Percentiles rank a stretch among this genome's conserved stretches.
phyloP scores from a whole-genome alignment of 2,113 vertebrate genomes.

The Mionectes macconnelli region DNA sequence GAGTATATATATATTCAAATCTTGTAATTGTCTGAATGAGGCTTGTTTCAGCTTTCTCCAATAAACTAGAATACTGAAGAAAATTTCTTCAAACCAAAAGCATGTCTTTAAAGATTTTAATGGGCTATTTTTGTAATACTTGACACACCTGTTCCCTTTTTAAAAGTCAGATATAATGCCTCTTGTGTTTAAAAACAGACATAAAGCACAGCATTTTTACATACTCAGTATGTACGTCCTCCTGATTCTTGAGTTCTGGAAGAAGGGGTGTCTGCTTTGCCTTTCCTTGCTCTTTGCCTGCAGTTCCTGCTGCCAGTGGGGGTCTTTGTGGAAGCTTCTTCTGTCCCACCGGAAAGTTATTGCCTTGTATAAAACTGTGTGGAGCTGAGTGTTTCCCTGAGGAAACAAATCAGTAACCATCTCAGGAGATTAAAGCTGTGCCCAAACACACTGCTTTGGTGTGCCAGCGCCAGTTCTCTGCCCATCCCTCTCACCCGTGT shows the following conservation, averaged over 20 bases:
- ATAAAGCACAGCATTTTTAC: background rate
- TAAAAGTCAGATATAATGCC: background rate
- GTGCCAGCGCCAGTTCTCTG: background rate
- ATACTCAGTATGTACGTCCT: background rate
- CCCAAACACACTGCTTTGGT: background rate
- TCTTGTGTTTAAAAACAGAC: background rate
- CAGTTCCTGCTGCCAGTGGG: background rate
- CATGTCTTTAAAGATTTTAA: background rate
- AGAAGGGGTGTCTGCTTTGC: background rate
- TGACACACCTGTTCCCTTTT: background rate
- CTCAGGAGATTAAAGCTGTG: background rate
- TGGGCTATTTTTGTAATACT: background rate
- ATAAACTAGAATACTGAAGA: background rate
- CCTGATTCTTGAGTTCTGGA: background rate
- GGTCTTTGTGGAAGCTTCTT: background rate
- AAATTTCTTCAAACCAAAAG: background rate
- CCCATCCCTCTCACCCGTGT: rapidly evolving
- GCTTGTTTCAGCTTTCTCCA: background rate
- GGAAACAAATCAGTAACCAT: background rate
- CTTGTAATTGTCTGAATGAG: background rate
- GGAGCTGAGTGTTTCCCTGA: background rate
- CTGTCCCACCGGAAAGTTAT: background rate
- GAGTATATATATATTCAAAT: background rate
- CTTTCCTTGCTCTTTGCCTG: background rate
- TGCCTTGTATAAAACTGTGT: background rate